phyloP scores from a whole-genome alignment of 2,888 invertebrate species.

The Leptopilina syphax region DNA sequence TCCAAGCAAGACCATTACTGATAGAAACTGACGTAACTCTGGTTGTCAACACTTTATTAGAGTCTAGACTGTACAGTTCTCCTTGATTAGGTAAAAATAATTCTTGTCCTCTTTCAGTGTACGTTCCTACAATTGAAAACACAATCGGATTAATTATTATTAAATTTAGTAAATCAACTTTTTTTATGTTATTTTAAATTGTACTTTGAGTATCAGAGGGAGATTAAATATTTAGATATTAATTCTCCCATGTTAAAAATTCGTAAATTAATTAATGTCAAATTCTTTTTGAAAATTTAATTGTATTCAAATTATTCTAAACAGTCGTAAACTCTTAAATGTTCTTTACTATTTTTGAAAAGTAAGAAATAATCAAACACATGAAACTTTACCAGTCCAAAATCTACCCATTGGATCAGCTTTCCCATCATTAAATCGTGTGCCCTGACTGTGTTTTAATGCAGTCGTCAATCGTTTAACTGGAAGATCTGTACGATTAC shows the following conservation, averaged over 20 bases:
- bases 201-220: too few species aligned
- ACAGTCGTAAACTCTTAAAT: too few species aligned
- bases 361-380: neutral
- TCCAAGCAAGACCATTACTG: constrained; percentile 90
- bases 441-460: constrained; percentile 76
- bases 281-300: too few species aligned
- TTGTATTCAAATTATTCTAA: too few species aligned
- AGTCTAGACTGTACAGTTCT: constrained; percentile 80
- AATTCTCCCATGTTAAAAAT: too few species aligned
- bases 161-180: too few species aligned
- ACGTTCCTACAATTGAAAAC: constrained; percentile 65
- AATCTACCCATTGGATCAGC: constrained; percentile 83
- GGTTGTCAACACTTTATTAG: constrained; percentile 54
- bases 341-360: neutral
- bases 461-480: constrained; percentile 73
- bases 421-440: constrained; percentile 84
- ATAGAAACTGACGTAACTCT: constrained; percentile 79
- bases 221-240: too few species aligned
- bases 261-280: too few species aligned
- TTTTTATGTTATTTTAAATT: too few species aligned
- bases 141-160: too few species aligned
- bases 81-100: constrained; percentile 78
- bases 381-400: constrained; percentile 80
- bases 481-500: constrained; percentile 56
- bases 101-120: constrained; percentile 59